phyloP scores from a whole-genome alignment of 2,797 vertebrate species.

The Crax fasciolata region DNA sequence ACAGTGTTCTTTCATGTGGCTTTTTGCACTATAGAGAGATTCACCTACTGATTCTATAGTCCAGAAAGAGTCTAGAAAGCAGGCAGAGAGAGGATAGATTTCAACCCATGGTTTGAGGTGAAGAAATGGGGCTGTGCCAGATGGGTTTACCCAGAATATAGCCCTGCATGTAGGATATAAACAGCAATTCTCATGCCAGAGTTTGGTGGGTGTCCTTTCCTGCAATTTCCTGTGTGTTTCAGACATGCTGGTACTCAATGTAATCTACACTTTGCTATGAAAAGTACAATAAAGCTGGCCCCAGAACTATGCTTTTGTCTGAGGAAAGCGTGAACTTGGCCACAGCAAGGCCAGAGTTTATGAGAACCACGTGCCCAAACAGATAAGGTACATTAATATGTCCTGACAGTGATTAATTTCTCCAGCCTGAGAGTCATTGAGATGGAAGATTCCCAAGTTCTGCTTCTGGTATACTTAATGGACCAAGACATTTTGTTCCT shows the following conservation, averaged over 20 bases:
- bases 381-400: neutral
- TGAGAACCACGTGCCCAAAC: neutral
- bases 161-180: neutral
- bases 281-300: neutral
- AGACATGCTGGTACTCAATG: neutral
- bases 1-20: too few relatives aligned
- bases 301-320: neutral
- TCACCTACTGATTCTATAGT: neutral
- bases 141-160: neutral
- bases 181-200: neutral
- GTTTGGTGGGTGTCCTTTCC: neutral
- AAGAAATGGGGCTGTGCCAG: neutral
- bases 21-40: fast-evolving
- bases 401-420: neutral
- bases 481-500: neutral
- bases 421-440: neutral
- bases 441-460: neutral
- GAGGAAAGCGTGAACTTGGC: neutral
- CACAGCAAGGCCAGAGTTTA: neutral
- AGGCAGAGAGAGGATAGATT: neutral
- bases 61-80: neutral
- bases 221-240: neutral
- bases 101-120: neutral
- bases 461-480: neutral
- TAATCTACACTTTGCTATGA: neutral